phyloP scores from a whole-genome alignment of 2,113 vertebrate species.

The Plecturocebus donacophilus region DNA sequence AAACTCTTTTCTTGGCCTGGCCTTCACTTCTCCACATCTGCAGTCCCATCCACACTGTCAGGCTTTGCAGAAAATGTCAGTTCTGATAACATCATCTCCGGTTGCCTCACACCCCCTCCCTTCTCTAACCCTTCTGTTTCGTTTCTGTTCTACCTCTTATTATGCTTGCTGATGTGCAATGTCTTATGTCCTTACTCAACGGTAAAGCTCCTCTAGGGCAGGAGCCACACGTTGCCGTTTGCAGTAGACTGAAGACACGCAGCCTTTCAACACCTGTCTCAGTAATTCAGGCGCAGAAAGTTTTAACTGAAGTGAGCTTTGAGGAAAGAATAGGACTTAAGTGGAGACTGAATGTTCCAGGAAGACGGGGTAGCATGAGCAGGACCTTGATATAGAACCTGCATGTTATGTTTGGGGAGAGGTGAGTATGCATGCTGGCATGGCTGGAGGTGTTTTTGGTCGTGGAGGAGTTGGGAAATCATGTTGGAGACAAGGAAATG shows the following conservation, averaged over 20 bases:
- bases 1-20: neutral
- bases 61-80: neutral
- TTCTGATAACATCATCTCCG: neutral
- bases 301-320: neutral
- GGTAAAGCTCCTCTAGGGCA: too few species aligned
- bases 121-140: neutral
- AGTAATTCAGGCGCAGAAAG: neutral
- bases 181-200: neutral
- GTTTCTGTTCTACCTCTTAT: neutral
- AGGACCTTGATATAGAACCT: neutral
- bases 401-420: neutral
- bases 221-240: rapidly evolving
- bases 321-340: neutral
- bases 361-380: rapidly evolving
- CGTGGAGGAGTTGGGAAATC: too few species aligned
- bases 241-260: neutral
- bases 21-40: neutral
- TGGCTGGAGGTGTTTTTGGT: neutral
- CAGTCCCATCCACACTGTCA: too few species aligned
- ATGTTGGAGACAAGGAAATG: neutral
- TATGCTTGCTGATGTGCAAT: neutral
- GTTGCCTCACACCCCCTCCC: too few species aligned
- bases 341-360: neutral
- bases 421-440: rapidly evolving
- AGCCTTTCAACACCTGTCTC: neutral